These are phyloP conservation scores for Beris chalybata DNA, from an alignment of 2,888 invertebrate species.

Conservation along the genomic window DNA sequence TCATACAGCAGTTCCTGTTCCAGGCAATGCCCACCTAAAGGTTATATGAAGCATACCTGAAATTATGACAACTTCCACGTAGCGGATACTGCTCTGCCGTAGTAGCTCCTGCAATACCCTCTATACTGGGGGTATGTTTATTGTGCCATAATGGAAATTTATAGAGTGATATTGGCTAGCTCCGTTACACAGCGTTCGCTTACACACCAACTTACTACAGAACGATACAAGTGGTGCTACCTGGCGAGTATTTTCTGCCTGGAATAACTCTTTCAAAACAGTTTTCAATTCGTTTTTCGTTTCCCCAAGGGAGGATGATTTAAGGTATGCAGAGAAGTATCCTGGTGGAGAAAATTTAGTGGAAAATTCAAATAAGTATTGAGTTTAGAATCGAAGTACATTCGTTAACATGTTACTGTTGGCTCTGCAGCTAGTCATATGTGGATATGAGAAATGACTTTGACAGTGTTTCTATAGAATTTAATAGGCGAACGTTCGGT, in stretches of 20 bases:
- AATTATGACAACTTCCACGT: slow-evolving; percentile 1
- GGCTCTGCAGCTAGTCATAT: neutral
- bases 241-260: neutral
- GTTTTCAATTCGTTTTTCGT: slow-evolving; percentile 25
- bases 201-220: too few relatives aligned
- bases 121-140: slow-evolving; percentile 27
- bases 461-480: neutral
- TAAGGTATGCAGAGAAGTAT: slow-evolving; percentile 4
- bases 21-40: neutral
- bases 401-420: slow-evolving; percentile 21
- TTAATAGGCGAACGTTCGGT: too few relatives aligned
- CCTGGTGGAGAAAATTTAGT: slow-evolving; percentile 30
- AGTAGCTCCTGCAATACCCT: too few relatives aligned
- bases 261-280: slow-evolving; percentile 18
- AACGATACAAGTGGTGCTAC: too few relatives aligned
- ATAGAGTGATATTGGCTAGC: slow-evolving; percentile 31
- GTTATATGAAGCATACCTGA: slow-evolving; percentile 11
- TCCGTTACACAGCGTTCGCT: neutral
- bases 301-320: slow-evolving; percentile 8
- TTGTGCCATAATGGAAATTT: slow-evolving; percentile 36
- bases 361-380: slow-evolving; percentile 36
- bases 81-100: too few relatives aligned
- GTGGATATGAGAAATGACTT: neutral
- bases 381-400: slow-evolving; percentile 27
- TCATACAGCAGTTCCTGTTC: slow-evolving; percentile 4